Conservation (phyloP, 2,797 vertebrate genomes). For the Diplodus puntazzo region DNA sequence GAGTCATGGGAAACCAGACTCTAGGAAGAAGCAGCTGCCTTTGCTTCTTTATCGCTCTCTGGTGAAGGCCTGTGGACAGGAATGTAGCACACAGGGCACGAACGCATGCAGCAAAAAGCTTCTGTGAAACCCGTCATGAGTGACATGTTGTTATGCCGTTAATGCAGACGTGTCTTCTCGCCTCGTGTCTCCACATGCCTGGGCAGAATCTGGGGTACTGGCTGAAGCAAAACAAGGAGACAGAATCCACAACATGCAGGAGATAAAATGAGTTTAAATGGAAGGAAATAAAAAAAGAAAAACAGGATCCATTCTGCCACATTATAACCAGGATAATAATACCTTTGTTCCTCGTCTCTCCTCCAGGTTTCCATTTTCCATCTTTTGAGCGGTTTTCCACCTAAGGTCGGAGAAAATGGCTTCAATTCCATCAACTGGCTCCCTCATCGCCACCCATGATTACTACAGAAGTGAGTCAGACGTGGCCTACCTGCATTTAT, state of each 20-base stretch:
- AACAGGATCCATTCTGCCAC: not conserved
- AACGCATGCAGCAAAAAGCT: not conserved
- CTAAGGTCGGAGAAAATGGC: constrained; percentile 88
- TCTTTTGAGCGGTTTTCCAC: constrained; percentile 66
- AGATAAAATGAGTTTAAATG: not conserved
- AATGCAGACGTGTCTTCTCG: constrained; percentile 1
- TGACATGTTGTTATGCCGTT: constrained; percentile 1
- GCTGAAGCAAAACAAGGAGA: no score
- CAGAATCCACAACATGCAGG: not conserved
- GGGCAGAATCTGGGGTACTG: no score
- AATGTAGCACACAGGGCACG: constrained; percentile 8
- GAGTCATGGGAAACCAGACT: constrained; percentile 55
- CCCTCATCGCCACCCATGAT: constrained; percentile 95
- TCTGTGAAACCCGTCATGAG: not conserved
- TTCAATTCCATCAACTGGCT: constrained; percentile 95
- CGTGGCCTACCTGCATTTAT: not conserved
- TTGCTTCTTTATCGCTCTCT: constrained; percentile 11
- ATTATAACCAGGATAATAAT: not conserved
- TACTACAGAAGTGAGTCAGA: constrained; percentile 93
- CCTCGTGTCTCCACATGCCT: not conserved
- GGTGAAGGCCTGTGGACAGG: not conserved
- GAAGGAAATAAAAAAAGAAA: not conserved
- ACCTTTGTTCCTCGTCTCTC: constrained; percentile 10
- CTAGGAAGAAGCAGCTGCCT: constrained; percentile 54
- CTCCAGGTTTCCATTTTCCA: constrained; percentile 70